Evolutionary conservation across 2,113 vertebrate genomes (phyloP), one percentile per base, ranked within the genome.

Genomic region (Chamaetylas fuelleborni): DNA sequence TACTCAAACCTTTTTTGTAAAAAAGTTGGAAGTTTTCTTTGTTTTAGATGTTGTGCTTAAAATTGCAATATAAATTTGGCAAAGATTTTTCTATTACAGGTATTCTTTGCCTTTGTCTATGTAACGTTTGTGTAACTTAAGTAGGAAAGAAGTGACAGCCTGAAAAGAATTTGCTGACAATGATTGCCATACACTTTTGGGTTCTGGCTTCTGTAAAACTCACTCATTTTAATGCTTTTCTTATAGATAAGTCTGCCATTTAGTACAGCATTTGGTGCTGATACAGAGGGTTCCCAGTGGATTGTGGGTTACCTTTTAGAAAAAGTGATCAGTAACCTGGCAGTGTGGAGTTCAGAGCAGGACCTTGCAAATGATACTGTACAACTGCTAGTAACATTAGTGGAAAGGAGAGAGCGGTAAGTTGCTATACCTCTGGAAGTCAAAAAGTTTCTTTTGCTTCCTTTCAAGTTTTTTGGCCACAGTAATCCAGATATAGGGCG

Each of bases 301-400:
- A 99, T 99, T 97, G 98, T 99, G 96, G 99, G 99, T 96, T 99
- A 99, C 96, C 99, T 99, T 86, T 98, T 99, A 97, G 99, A 99
- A 97, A 99, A 99, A 97, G 99, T 99, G 94, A 99, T 99, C 97
- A 99, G 99, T 97, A 99, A 99, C 96, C 98, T 99, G 89, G 99
- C 99, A 0, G 99, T 99, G 90, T 99, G 99, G 99, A 99, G 99
- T 97, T 99, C 99, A 29, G 99, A 99, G 97, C 97, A 99, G 11
- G 99, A 99, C 90, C 98, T 99, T 76, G 99, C 99, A 34, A 99
- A 98, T 85, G 99, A 99, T 97, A 99, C 99, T 4, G 99, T 99
- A 97, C 99, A 99, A 85, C 98, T 99, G 91, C 98, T 99, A 97
- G 99, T 99, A 97, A 99, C 99, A 14, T 97, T 99, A 96, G 99